These are phyloP conservation scores for Myodes glareolus DNA, from an alignment of 2,113 vertebrate species.

Conservation along the genomic window DNA sequence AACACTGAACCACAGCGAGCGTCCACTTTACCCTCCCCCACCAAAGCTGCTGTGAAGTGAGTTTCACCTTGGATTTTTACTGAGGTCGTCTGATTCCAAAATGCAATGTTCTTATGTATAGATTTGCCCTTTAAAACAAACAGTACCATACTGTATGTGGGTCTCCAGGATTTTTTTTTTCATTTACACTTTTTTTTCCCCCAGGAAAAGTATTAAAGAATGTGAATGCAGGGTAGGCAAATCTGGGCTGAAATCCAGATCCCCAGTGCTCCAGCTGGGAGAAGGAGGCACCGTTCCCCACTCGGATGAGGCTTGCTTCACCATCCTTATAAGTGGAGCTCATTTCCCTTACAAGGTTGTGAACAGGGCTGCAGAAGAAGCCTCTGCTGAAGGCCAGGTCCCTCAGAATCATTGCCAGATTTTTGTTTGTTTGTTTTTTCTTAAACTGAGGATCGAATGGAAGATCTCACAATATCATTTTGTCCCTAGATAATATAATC, in stretches of 20 bases:
- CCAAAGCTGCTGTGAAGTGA: background rate
- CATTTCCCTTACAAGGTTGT: background rate
- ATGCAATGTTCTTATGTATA: background rate
- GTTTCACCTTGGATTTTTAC: background rate
- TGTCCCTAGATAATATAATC: background rate
- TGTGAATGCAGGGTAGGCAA: background rate
- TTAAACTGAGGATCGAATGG: background rate
- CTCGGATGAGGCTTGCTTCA: background rate
- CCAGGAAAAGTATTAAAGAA: constrained; percentile 8
- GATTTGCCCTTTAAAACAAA: constrained; percentile 16
- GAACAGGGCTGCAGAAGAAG: background rate
- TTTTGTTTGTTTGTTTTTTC: background rate
- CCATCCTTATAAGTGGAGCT: background rate
- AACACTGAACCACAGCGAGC: background rate
- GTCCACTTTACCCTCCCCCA: too few species aligned
- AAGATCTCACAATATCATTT: constrained; percentile 30
- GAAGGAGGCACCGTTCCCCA: background rate
- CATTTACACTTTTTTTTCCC: background rate
- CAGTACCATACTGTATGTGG: background rate
- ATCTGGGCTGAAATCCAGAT: constrained; percentile 29
- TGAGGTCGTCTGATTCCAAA: background rate
- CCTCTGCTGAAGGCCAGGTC: background rate
- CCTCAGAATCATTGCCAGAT: background rate
- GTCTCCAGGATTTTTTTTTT: background rate
- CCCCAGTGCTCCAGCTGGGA: background rate